Evolutionary conservation across 2,888 invertebrate species (phyloP), one percentile per base, ranked within the genome.

Genomic region (Arenicola marina): DNA sequence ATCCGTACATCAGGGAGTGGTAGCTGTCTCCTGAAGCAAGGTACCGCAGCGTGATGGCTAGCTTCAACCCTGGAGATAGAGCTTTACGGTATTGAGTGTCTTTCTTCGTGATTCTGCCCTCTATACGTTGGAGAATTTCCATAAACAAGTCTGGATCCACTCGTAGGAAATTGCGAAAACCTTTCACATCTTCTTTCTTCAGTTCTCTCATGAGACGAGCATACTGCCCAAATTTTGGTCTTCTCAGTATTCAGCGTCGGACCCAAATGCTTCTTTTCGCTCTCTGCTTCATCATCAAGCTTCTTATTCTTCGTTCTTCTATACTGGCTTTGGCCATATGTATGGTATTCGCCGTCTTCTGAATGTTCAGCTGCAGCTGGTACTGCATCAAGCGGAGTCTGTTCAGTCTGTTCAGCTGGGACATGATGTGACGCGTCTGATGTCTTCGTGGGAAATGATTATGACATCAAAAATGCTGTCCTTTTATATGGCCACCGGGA

Each of bases 1-100:
- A 65, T n/a, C 32, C 33, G 46, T 58, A 65, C 46, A 28, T 4
- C 11, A 63, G 46, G 21, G 31, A 59, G 1, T 44, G 33, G 58
- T 65, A 65, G 48, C 21, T 46, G 46, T 63, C 33, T 15, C 62
- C 65, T 26, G 65, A 32, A 11, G 66, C 55, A 33, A 66, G 51
- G 56, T 46, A 61, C 7, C 64, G 51, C 24, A 66, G 55, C 18
- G 61, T 66, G n/a, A 65, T 38, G 28, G 57, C 59, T 28, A 67
- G 24, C 48, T 57, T 61, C 38, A 64, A 45, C 15, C 65, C 53
- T 4, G 62, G 62, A 2, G 58, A 21, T 15, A 63, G 45, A 26
- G 45, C 18, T 32, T 43, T 26, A 28, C 56, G 33, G 53, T 18
- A 53, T 7, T 28, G 7, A 24, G 31, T 31, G 45, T 24, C 56